Evolutionary conservation across 1,140 invertebrate genomes (phyloP).

Genomic region (Euura lappo): DNA sequence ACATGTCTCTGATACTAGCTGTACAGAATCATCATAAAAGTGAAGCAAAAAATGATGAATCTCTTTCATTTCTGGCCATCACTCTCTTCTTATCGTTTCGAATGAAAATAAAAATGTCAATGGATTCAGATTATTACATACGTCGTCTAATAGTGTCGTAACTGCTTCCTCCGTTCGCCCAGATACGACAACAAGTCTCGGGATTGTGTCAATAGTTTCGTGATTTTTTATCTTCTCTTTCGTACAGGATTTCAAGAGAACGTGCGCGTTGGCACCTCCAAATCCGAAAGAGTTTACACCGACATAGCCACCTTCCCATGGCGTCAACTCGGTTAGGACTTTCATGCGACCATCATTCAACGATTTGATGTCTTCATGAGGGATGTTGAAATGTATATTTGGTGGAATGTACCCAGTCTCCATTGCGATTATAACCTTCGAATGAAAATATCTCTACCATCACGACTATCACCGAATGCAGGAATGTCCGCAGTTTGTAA

Average conservation of each 20-base stretch:
- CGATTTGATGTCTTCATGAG: conserved; percentile 77
- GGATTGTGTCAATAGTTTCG: conserved; percentile 60
- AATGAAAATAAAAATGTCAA: background rate
- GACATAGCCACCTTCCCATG: conserved; percentile 65
- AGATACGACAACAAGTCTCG: conserved; percentile 62
- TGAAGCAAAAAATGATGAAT: no score
- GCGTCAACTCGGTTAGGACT: conserved; percentile 71
- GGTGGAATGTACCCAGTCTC: conserved; percentile 76
- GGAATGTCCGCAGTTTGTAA: no score
- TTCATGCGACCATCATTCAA: conserved; percentile 73
- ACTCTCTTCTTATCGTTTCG: no score
- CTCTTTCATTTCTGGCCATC: no score
- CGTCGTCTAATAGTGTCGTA: conserved; percentile 66
- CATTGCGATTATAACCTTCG: conserved; percentile 64
- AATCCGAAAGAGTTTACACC: conserved; percentile 87
- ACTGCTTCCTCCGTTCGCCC: conserved; percentile 70
- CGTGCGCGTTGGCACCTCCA: conserved; percentile 83
- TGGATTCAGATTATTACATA: conserved; percentile 37
- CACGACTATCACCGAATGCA: no score
- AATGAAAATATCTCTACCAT: no score
- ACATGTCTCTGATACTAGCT: no score
- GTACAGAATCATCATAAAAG: no score
- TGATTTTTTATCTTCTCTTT: conserved; percentile 57
- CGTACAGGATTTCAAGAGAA: conserved; percentile 68
- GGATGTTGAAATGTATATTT: conserved; percentile 78